These are phyloP conservation scores for Periphyllus acericola DNA, from an alignment of 2,888 invertebrate species.

Conservation along the genomic window DNA sequence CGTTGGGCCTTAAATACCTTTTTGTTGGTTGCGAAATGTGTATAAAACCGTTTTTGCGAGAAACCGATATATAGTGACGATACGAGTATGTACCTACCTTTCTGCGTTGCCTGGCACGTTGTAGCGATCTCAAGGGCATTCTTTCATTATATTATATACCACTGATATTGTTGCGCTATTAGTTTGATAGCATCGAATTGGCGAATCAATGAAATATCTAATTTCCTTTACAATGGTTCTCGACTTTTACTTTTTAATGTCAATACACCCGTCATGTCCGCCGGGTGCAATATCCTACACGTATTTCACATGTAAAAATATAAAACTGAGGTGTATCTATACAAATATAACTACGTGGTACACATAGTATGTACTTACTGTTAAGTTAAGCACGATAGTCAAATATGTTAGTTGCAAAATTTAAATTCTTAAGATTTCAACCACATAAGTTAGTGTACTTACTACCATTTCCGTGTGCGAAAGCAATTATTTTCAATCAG, in stretches of 20 bases:
- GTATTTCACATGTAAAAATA: neutral
- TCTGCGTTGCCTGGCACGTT: neutral
- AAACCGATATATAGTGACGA: slow-evolving; percentile 24
- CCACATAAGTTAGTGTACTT: too few relatives aligned
- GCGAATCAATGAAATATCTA: slow-evolving; percentile 13
- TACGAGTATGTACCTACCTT: neutral
- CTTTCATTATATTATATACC: neutral
- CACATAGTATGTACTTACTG: too few relatives aligned
- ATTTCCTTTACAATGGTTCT: slow-evolving; percentile 9
- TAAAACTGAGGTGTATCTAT: neutral
- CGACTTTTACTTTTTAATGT: neutral
- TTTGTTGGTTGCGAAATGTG: neutral
- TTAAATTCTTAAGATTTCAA: too few relatives aligned
- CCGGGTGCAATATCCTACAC: neutral
- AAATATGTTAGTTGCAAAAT: too few relatives aligned
- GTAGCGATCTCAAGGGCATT: neutral
- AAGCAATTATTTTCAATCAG: neutral
- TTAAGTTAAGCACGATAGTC: too few relatives aligned
- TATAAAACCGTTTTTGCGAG: neutral
- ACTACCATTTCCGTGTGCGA: neutral
- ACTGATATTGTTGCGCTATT: neutral
- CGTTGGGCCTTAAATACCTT: slow-evolving; percentile 21
- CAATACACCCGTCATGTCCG: neutral
- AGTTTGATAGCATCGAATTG: neutral
- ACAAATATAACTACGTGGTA: too few relatives aligned